A percentile compares a stretch with the other conserved stretches of the same genome.
Conservation (phyloP, 2,797 vertebrate genomes). For the Heliangelus exortis region DNA sequence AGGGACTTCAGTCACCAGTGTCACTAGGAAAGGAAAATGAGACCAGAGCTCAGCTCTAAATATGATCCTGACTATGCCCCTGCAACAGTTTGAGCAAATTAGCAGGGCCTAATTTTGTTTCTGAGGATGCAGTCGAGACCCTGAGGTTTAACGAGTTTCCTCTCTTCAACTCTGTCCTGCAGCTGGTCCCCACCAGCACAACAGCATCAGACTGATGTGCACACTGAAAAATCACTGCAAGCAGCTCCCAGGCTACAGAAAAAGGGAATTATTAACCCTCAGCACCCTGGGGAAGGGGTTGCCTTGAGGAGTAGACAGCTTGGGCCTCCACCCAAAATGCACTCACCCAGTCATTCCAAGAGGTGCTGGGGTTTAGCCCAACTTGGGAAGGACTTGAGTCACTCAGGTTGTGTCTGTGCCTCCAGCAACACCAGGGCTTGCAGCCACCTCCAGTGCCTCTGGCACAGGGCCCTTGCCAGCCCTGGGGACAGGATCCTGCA, state of each 20-base stretch:
- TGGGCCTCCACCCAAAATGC: background rate
- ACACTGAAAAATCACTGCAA: background rate
- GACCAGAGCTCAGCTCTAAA: background rate
- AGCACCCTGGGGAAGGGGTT: background rate
- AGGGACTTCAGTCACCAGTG: background rate
- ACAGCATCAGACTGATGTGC: fast-evolving
- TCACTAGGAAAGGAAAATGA: background rate
- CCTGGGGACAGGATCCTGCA: background rate
- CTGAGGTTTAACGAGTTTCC: background rate
- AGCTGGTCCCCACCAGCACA: background rate
- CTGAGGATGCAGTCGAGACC: background rate
- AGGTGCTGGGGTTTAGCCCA: background rate
- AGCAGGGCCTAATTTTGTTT: background rate
- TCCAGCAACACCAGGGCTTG: background rate
- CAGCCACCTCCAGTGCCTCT: background rate
- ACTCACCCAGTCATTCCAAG: fast-evolving
- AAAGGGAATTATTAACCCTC: background rate
- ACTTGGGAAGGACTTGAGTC: background rate
- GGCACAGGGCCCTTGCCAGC: background rate
- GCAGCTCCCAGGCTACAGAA: background rate
- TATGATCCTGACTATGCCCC: fast-evolving
- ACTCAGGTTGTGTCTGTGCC: background rate
- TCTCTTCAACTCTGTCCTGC: background rate
- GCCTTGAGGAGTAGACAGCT: no score
- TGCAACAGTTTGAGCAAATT: background rate